phyloP scores from a whole-genome alignment of 2,888 invertebrate species.

The Eilema griseolum region DNA sequence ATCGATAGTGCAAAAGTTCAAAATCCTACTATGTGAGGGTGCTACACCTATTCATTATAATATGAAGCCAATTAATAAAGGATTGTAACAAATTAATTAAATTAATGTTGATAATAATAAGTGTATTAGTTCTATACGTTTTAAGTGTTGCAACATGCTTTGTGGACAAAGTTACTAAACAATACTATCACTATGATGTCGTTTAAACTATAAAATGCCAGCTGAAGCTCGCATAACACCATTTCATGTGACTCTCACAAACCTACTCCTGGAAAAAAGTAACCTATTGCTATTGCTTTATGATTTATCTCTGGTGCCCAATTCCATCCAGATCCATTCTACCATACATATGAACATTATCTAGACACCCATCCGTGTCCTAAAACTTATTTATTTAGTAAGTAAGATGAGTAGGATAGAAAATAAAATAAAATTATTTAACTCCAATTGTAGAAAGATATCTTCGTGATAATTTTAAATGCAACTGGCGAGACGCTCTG shows the following conservation, averaged over 20 bases:
- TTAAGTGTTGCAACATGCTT: not conserved
- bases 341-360: not conserved
- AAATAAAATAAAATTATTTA: constrained; percentile 21
- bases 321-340: not conserved
- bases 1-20: not conserved
- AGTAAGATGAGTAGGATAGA: not conserved
- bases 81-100: too few relatives aligned
- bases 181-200: not conserved
- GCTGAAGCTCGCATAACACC: too few relatives aligned
- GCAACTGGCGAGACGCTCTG: constrained; percentile 42
- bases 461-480: constrained; percentile 21
- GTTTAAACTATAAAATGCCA: too few relatives aligned
- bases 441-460: constrained; percentile 29
- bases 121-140: not conserved
- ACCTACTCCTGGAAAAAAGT: too few relatives aligned
- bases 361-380: not conserved
- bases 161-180: not conserved
- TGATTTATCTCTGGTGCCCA: too few relatives aligned
- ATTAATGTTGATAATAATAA: too few relatives aligned
- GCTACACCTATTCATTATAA: not conserved
- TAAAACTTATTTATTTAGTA: not conserved
- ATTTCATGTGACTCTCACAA: too few relatives aligned
- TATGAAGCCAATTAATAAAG: not conserved
- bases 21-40: not conserved
- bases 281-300: too few relatives aligned